A percentile compares a stretch with the other conserved stretches of the same genome.
Conservation (phyloP, 2,888 invertebrate genomes). For the Nomada hirtipes region DNA sequence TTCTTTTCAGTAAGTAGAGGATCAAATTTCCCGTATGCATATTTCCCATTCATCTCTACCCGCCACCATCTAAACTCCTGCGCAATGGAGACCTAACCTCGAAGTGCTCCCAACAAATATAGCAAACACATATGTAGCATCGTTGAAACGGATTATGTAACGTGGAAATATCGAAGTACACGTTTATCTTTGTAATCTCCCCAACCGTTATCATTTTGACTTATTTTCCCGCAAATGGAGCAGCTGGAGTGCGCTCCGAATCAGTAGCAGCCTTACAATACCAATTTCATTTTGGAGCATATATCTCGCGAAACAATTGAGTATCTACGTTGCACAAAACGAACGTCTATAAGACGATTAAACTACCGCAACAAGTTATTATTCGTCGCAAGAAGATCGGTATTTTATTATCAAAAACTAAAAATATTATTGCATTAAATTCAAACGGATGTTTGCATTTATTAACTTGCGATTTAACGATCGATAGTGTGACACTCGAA, state of each 20-base stretch:
- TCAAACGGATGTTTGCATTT: too few relatives aligned
- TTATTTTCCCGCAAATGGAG: not conserved
- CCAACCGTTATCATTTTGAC: not conserved
- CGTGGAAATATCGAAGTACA: constrained; percentile 20
- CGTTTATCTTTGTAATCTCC: not conserved
- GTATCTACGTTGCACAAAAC: not conserved
- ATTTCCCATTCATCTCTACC: constrained; percentile 22
- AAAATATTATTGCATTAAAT: too few relatives aligned
- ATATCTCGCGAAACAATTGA: too few relatives aligned
- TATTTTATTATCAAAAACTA: not conserved
- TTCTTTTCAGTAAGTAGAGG: not conserved
- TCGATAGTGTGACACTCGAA: not conserved
- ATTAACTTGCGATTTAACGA: not conserved
- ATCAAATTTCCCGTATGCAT: not conserved
- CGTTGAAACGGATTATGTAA: constrained; percentile 66
- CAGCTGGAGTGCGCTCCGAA: not conserved
- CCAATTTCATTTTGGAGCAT: not conserved
- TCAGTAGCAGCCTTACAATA: not conserved
- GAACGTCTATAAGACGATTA: not conserved
- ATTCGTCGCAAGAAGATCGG: not conserved
- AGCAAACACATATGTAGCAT: constrained; percentile 35
- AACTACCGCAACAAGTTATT: not conserved
- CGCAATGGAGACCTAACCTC: constrained; percentile 71
- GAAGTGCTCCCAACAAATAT: constrained; percentile 37
- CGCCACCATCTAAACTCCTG: constrained; percentile 42